Evolutionary conservation across 2,888 invertebrate species (phyloP), one percentile per base, ranked within the genome.

Genomic region (Emesis furor): DNA sequence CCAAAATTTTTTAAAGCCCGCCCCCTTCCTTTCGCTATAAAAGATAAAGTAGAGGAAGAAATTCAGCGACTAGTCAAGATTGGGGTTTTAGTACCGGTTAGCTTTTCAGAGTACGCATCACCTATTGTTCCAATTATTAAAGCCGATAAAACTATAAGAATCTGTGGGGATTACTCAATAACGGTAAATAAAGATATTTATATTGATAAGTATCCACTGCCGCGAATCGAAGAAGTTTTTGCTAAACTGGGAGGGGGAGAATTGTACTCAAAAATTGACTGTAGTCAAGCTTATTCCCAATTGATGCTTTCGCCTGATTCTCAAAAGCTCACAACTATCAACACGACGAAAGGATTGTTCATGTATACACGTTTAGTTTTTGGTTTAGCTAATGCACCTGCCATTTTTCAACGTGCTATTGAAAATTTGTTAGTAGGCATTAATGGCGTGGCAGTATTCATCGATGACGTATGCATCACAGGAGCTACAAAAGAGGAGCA

Each of bases 1-100:
- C 86, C 86, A 12, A 80, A 83, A 32, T 86, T 88, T 74, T 82
- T 76, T 39, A 86, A 86, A 24, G 73, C 81, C 3, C 79, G 86
- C 0, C 67, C 84, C 3, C 68, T 78, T 3, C 73, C 85, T 1
- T 85, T 81, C 46, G 77, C 79, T 2, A 42, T 83, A 35, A 74
- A 74, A 55, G 76, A 78, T 14, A 59, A 59, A 59, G 59, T 59
- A 3, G 59, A 59, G 10, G 8, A 59, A 2, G 59, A 59, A 59
- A 59, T 59, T 8, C 59, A 59, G 7, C n/a, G 17, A 2, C 8
- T 59, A 14, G 59, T 59, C 7, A 24, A 8, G 10, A 59, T 24
- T 59, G 59, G 59, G 8, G 59, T 59, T 2, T 59, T 59, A 59
- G 24, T 24, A 46, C 81, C 85, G 0, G 75, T 84, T 6, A 67